Evolutionary conservation across 2,888 invertebrate genomes (phyloP), one percentile per base, ranked within the genome.

Genomic region (Pollenia labialis): DNA sequence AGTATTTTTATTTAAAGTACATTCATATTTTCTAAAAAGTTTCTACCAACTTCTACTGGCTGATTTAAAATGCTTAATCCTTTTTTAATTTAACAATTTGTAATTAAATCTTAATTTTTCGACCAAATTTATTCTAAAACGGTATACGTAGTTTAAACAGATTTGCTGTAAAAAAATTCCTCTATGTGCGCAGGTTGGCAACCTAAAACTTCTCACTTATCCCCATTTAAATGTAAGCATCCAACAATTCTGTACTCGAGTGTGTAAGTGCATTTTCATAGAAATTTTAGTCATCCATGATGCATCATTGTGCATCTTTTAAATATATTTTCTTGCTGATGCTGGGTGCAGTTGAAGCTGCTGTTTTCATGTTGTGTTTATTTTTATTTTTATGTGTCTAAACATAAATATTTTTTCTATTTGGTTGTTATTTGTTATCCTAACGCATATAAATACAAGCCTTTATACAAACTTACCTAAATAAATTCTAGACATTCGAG

Each of bases 401-500:
- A 18, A 56, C 18, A 9, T 6, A 23, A 56, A 40, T 60, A 60
- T 58, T 74, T 66, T 46, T n/a, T 42, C 10, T 54, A 48, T 50
- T 56, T 54, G 46, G 8, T 32, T 44, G 6, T 60, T 69, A 50
- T 50, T 68, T 32, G 18, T 46, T 44, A 71, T 18, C 44, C 18
- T 50, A 32, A 52, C n/a, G 16, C 14, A 69, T n/a, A 52, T n/a
- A 40, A 52, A 62, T 44, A 11, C 10, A 18, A 44, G 1, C 12
- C 54, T 16, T 40, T 9, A 42, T 10, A 16, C 54, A 74, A 32
- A 50, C 4, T 4, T 40, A 58, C 0, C 44, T 50, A 72, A 44
- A 16, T 23, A 32, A 66, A 77, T 64, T 60, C 74, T 74, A 87
- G 87, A 87, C 84, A 75, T 81, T 56, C 74, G 81, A 77, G 77